phyloP scores from a whole-genome alignment of 1,140 invertebrate genomes.

The Drosophila rhopaloa region DNA sequence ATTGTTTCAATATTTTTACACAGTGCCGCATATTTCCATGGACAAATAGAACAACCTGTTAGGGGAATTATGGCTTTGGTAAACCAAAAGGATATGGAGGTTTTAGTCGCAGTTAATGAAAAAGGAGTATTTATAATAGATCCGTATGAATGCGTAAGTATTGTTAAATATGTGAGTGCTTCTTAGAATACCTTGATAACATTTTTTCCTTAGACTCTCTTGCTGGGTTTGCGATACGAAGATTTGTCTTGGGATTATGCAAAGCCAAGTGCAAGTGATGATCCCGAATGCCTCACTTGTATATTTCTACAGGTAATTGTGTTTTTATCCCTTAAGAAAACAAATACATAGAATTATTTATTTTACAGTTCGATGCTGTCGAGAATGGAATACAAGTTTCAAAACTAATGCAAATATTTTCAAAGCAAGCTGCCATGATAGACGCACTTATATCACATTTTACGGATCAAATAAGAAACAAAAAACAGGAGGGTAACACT shows the following conservation, averaged over 20 bases:
- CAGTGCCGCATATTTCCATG: constrained; percentile 94
- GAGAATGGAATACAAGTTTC: constrained; percentile 93
- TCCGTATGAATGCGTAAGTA: constrained; percentile 91
- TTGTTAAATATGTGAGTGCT: no score
- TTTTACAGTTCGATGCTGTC: constrained; percentile 91
- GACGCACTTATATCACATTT: constrained; percentile 95
- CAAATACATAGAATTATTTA: neutral
- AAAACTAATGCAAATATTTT: constrained; percentile 93
- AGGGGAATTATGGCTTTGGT: constrained; percentile 93
- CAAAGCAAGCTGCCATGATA: constrained; percentile 95
- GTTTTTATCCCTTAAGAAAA: neutral
- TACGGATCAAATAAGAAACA: constrained; percentile 86
- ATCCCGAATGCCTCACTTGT: constrained; percentile 94
- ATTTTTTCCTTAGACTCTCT: constrained; percentile 87
- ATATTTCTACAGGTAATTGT: constrained; percentile 89
- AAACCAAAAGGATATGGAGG: constrained; percentile 93
- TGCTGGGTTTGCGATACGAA: constrained; percentile 93
- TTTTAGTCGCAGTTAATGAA: constrained; percentile 94
- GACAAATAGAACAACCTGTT: constrained; percentile 95
- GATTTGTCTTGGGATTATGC: constrained; percentile 96
- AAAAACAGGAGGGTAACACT: constrained; percentile 79
- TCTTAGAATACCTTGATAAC: no score
- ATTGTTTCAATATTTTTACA: neutral
- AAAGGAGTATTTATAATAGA: constrained; percentile 95
- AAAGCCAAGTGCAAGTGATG: constrained; percentile 92